Evolutionary conservation across 2,888 invertebrate species (phyloP), one percentile per base, ranked within the genome.

Genomic region (Ennomos fuscantarius): DNA sequence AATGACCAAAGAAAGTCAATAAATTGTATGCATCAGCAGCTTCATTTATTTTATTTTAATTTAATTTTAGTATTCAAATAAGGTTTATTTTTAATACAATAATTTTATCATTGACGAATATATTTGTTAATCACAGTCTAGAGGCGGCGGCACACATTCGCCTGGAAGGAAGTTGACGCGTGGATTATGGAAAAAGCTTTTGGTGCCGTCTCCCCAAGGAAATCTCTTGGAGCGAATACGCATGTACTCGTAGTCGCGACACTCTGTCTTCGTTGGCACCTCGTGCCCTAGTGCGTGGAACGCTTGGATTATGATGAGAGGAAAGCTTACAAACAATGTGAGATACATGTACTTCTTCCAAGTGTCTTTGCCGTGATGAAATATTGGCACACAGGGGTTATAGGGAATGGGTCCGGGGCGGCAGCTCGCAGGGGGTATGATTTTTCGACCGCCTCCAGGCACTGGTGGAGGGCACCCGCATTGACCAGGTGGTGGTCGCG

Each of bases 201-300:
- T 93, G 74, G 94, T 94, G 44, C 97, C 97, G 78, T 97, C 97
- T 52, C 97, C 96, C 97, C 97, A 97, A 37, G 97, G 97, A 87
- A 96, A 97, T 74, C 94, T 94, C 91, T 96, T 97, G 59, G 88
- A 94, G 39, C 97, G 94, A 49, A 95, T 86, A 40, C 95, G 91
- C 84, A 97, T 82, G 76, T 96, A 95, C 0, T 96, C 96, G 74
- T 96, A 97, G 32, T 79, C 78, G 3, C 76, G 70, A 36, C 43
- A 55, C n/a, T 44, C 44, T 2, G 44, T 52, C 39, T 52, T 52
- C 32, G 12, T 11, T 8, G 44, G 52, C 9, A 9, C 8, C 8
- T 32, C 3, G 32, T 56, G 46, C 9, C 78, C 65, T 0, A 79
- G 48, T 1, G 70, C 55, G 35, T 70, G 71, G 24, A 82, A 54